Percentiles rank a stretch among this genome's conserved stretches.
Conservation (phyloP, 2,888 invertebrate species). For the Polymixis flavicincta region DNA sequence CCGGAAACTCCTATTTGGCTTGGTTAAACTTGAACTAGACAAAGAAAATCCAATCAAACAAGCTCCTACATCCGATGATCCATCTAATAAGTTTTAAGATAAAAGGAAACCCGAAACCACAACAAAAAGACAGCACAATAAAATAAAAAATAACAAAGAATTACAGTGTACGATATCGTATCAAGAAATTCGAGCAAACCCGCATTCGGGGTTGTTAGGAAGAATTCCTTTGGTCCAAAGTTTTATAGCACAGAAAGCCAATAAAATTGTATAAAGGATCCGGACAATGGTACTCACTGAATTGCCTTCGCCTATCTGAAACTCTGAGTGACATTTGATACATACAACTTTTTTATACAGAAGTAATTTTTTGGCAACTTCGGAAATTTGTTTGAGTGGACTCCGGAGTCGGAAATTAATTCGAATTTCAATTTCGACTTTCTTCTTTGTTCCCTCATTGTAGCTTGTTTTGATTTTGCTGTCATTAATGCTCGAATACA, state of each 20-base stretch:
- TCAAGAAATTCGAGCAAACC: conserved; percentile 71
- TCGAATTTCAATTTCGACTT: conserved; percentile 61
- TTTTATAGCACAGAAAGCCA: conserved; percentile 74
- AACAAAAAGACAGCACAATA: conserved; percentile 65
- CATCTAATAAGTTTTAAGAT: conserved; percentile 61
- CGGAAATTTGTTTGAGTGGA: conserved; percentile 54
- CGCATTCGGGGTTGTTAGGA: conserved; percentile 69
- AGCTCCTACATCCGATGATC: conserved; percentile 44
- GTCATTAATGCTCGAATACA: conserved; percentile 16
- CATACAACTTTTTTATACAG: conserved; percentile 58
- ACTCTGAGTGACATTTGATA: conserved; percentile 65
- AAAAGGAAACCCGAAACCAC: conserved; percentile 56
- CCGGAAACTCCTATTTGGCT: conserved; percentile 38
- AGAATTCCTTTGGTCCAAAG: conserved; percentile 74
- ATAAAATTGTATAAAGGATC: conserved; percentile 75
- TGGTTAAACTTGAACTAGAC: conserved; percentile 50
- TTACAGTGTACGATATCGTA: conserved; percentile 68
- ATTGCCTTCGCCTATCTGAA: conserved; percentile 66
- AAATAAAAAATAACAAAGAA: conserved; percentile 73
- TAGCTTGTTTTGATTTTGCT: conserved; percentile 37
- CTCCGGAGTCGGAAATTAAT: conserved; percentile 57
- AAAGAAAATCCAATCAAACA: conserved; percentile 55
- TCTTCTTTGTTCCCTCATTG: conserved; percentile 54
- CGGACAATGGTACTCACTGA: conserved; percentile 71
- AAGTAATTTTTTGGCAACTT: conserved; percentile 61